A percentile compares a stretch with the other conserved stretches of the same genome.
These are phyloP conservation scores for Manis crassicaudata DNA, from an alignment of 2,797 vertebrate species.

Conservation along the genomic window DNA sequence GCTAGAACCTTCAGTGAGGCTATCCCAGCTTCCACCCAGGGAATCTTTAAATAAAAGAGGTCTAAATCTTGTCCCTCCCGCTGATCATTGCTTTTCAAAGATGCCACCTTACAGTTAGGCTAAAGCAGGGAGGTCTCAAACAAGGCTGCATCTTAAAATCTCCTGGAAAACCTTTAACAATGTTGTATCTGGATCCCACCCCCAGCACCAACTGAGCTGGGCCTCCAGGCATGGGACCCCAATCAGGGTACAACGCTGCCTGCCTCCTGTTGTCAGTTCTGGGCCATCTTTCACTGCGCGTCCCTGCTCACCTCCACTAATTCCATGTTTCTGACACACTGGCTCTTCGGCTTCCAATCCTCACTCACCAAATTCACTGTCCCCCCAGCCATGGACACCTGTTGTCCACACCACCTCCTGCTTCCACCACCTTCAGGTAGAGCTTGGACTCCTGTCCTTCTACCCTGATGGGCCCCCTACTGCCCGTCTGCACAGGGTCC, in stretches of 20 bases:
- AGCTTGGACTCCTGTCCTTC: background rate
- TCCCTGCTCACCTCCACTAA: accelerated
- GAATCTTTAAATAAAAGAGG: background rate
- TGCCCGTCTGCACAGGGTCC: background rate
- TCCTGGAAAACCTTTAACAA: background rate
- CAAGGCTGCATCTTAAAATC: background rate
- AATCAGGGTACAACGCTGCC: background rate
- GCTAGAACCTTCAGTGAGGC: background rate
- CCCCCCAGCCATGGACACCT: background rate
- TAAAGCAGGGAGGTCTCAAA: background rate
- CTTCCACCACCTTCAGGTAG: background rate
- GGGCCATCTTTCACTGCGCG: background rate
- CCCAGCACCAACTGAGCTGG: no score
- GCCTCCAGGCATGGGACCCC: background rate
- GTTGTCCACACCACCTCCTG: background rate
- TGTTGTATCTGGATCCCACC: background rate
- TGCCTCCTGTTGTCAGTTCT: background rate
- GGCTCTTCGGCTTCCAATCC: background rate
- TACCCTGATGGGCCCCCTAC: no score
- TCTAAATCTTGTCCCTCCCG: background rate
- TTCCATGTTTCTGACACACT: no score
- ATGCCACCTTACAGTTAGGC: background rate
- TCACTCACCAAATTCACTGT: background rate
- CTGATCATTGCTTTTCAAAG: background rate
- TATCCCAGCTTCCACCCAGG: background rate